Conservation (phyloP, 1,140 invertebrate species). For the Panagrolaimus sp. region DNA sequence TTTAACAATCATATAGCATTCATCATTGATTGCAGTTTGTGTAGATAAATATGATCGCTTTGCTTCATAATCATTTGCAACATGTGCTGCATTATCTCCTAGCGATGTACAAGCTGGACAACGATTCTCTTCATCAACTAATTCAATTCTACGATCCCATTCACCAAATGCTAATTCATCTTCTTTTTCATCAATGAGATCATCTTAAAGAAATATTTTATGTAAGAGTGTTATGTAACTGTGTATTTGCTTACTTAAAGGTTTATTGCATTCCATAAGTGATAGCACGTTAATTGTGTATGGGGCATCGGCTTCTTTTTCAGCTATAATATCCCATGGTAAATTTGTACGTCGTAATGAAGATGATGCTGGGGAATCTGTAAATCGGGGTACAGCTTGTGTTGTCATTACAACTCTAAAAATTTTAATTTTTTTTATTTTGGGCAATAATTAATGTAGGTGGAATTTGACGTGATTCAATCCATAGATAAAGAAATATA, state of each 20-base stretch:
- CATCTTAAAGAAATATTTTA: not conserved
- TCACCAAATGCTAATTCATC: not conserved
- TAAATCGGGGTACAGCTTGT: not conserved
- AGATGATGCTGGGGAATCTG: too few relatives aligned
- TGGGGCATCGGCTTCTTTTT: not conserved
- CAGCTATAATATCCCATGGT: not conserved
- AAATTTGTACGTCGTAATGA: too few relatives aligned
- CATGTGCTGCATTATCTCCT: not conserved
- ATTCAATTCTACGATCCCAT: not conserved
- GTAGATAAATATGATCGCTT: not conserved
- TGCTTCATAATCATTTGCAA: not conserved
- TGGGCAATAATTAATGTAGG: too few relatives aligned
- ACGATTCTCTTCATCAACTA: not conserved
- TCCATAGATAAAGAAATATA: too few relatives aligned
- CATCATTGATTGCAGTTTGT: conserved; percentile 11
- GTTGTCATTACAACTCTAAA: conserved; percentile 7
- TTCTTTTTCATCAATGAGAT: not conserved
- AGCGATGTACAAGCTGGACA: not conserved
- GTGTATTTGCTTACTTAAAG: not conserved
- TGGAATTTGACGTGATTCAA: too few relatives aligned
- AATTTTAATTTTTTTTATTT: too few relatives aligned
- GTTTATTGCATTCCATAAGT: not conserved
- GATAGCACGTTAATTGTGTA: not conserved
- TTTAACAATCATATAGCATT: not conserved
- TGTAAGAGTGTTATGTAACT: not conserved